Percentiles rank a stretch among this genome's conserved stretches.
Conservation (phyloP, 1,140 invertebrate species). For the Orius laevigatus region DNA sequence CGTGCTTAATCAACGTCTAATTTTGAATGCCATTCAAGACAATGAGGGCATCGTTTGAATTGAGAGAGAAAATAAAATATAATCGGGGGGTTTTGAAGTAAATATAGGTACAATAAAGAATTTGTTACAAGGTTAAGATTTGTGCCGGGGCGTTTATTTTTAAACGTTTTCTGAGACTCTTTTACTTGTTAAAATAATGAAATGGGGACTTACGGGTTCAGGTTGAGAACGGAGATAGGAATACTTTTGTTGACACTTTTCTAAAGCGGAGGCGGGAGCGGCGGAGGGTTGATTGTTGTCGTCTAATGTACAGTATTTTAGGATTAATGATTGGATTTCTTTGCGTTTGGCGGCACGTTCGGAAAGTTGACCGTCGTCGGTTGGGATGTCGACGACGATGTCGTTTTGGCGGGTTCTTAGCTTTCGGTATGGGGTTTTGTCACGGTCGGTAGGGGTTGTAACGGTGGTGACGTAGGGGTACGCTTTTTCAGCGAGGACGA, state of each 20-base stretch:
- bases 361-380: constrained; percentile 25
- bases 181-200: neutral
- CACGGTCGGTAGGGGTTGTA: constrained; percentile 25
- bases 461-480: constrained; percentile 36
- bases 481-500: constrained; percentile 46
- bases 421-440: constrained; percentile 38
- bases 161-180: constrained; percentile 1
- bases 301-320: constrained; percentile 56
- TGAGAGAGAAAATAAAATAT: too few species aligned
- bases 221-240: constrained; percentile 18
- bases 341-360: constrained; percentile 59
- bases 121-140: constrained; percentile 9
- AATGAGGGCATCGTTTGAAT: too few species aligned
- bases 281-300: constrained; percentile 25
- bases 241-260: constrained; percentile 24
- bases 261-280: constrained; percentile 16
- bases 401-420: constrained; percentile 11
- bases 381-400: constrained; percentile 11
- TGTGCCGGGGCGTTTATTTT: neutral
- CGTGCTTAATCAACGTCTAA: too few species aligned
- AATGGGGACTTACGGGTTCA: constrained; percentile 2
- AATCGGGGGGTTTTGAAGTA: too few species aligned
- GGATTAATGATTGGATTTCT: constrained; percentile 60
- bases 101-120: too few species aligned
- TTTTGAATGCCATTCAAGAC: too few species aligned